A percentile compares a stretch with the other conserved stretches of the same genome.
Conservation (phyloP, 2,797 vertebrate genomes). For the Coreius guichenoti region DNA sequence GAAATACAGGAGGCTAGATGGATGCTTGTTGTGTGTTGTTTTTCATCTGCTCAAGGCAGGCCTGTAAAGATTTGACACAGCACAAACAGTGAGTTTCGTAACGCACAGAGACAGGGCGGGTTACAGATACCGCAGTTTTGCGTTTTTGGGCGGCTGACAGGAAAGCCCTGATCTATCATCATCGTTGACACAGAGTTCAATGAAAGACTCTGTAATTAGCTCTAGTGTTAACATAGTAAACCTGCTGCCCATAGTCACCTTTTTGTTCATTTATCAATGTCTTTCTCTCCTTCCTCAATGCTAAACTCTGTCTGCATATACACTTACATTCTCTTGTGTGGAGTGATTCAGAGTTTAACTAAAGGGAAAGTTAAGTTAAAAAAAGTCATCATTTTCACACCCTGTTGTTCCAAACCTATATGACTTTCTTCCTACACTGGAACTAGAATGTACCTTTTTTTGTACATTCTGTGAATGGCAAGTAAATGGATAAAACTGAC, state of each 20-base stretch:
- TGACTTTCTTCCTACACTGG: not conserved
- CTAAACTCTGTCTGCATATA: not conserved
- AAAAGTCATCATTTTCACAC: not conserved
- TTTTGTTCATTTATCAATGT: not conserved
- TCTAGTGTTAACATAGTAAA: conserved; percentile 5
- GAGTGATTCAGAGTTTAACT: not conserved
- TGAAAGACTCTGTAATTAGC: conserved; percentile 11
- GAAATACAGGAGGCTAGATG: not conserved
- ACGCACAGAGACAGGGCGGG: not conserved
- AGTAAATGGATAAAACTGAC: not conserved
- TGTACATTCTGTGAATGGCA: not conserved
- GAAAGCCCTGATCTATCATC: conserved; percentile 34
- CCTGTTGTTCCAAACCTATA: not conserved
- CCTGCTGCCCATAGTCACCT: not conserved
- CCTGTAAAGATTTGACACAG: conserved; percentile 10
- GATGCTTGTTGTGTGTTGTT: not conserved
- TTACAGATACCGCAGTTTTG: conserved; percentile 3
- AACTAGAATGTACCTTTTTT: not conserved
- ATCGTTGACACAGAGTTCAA: not conserved
- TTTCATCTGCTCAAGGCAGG: conserved; percentile 1
- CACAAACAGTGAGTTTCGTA: conserved; percentile 29
- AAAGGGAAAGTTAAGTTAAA: not conserved
- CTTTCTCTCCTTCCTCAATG: not conserved
- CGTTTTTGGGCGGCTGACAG: conserved; percentile 25
- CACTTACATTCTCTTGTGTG: not conserved